Conservation (phyloP, 2,888 invertebrate species). For the Drosophila prolongata region DNA sequence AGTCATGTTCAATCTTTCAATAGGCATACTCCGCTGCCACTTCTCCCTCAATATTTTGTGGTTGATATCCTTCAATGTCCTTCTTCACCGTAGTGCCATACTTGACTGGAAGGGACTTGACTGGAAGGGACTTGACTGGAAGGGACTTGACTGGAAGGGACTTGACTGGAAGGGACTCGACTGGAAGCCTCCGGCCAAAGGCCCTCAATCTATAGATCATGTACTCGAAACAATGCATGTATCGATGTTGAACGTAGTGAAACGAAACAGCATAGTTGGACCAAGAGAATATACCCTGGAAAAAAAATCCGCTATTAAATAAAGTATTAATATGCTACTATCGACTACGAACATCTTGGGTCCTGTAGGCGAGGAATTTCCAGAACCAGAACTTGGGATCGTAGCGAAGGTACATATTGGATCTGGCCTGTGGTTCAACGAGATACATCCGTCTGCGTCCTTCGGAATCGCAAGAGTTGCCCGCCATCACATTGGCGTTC, state of each 20-base stretch:
- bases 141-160: background rate
- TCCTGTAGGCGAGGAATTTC: constrained; percentile 4
- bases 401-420: background rate
- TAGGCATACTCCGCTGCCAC: background rate
- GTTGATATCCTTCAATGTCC: background rate
- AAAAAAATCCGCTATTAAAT: accelerated
- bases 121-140: no score
- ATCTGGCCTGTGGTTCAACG: constrained; percentile 15
- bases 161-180: background rate
- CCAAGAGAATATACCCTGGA: constrained; percentile 2
- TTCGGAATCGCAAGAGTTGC: constrained; percentile 8
- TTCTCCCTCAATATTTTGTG: background rate
- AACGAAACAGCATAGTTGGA: constrained; percentile 7
- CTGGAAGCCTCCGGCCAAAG: background rate
- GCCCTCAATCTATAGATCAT: constrained; percentile 4
- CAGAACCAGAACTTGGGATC: constrained; percentile 5
- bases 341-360: constrained; percentile 10
- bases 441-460: constrained; percentile 18
- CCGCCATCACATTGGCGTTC: constrained; percentile 14
- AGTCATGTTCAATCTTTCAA: no score
- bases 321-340: background rate
- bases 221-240: constrained; percentile 5
- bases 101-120: background rate
- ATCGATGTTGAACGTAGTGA: constrained; percentile 2
- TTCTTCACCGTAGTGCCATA: background rate